Percentiles rank a stretch among this genome's conserved stretches.
These are phyloP conservation scores for Potorous gilbertii DNA, from an alignment of 2,797 vertebrate genomes.

Conservation along the genomic window DNA sequence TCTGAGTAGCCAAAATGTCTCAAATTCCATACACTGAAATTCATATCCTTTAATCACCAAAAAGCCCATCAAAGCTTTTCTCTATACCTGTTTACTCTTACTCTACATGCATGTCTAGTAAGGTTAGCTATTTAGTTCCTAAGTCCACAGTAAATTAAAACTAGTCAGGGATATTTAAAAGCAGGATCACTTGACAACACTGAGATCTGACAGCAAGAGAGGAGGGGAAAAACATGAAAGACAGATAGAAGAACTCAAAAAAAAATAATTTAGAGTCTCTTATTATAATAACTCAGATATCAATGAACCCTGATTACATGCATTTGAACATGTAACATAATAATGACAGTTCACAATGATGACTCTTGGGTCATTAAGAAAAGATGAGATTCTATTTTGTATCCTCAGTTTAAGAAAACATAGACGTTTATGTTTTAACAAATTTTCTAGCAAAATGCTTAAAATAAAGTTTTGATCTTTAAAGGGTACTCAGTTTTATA, in stretches of 20 bases:
- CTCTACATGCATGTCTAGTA: constrained; percentile 4
- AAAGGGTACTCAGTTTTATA: not conserved
- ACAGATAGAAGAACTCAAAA: not conserved
- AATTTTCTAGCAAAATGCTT: constrained; percentile 22
- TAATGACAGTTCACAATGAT: constrained; percentile 17
- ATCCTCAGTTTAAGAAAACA: constrained; percentile 2
- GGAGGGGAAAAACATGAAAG: not conserved
- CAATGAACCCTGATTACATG: not conserved
- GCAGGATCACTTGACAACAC: not conserved
- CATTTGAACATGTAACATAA: not conserved
- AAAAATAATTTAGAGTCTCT: constrained; percentile 17
- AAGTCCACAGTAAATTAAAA: constrained; percentile 29
- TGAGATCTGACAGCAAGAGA: not conserved
- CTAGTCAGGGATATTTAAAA: not conserved
- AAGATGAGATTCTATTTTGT: not conserved
- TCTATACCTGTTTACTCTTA: not conserved
- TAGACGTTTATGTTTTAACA: constrained; percentile 33
- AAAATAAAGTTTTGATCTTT: constrained; percentile 24
- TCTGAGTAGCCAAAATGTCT: not conserved
- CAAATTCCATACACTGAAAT: not conserved
- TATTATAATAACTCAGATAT: not conserved
- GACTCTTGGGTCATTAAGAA: not conserved
- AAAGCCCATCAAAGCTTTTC: not conserved
- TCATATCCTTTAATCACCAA: not conserved
- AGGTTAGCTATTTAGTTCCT: not conserved